A percentile compares a stretch with the other conserved stretches of the same genome.
Evolutionary conservation across 1,140 invertebrate genomes (phyloP).

Genomic region (Catajapyx aquilonaris): DNA sequence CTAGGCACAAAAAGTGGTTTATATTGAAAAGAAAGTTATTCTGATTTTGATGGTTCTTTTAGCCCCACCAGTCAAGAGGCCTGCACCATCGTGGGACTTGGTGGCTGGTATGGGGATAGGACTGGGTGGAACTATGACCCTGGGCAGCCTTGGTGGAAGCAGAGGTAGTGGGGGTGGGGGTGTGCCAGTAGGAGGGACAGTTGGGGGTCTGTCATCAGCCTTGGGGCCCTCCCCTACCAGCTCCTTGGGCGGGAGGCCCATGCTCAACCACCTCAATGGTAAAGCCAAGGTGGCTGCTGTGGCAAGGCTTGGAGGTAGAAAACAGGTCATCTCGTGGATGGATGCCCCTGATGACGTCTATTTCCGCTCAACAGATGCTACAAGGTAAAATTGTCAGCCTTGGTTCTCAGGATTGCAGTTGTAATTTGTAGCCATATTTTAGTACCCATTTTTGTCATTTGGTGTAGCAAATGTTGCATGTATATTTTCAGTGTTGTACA

Average conservation of each 20-base stretch:
- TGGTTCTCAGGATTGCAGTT: too few relatives aligned
- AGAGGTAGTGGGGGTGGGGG: slow-evolving; percentile 29
- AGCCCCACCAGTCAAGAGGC: slow-evolving; percentile 36
- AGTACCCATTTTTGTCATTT: too few relatives aligned
- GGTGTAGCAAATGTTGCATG: too few relatives aligned
- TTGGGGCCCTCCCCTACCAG: too few relatives aligned
- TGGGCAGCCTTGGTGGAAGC: slow-evolving; percentile 36
- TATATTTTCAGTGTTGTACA: too few relatives aligned
- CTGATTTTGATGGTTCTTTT: too few relatives aligned
- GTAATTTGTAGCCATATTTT: too few relatives aligned
- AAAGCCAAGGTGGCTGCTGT: slow-evolving; percentile 42
- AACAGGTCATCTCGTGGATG: slow-evolving; percentile 92
- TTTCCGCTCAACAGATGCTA: slow-evolving; percentile 71
- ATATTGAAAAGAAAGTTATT: too few relatives aligned
- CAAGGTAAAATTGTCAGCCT: too few relatives aligned
- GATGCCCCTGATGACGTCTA: slow-evolving; percentile 94
- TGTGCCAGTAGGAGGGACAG: slow-evolving; percentile 25
- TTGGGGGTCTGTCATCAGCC: too few relatives aligned
- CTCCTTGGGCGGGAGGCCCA: too few relatives aligned
- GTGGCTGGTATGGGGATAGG: slow-evolving; percentile 11
- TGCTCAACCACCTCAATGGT: slow-evolving; percentile 28
- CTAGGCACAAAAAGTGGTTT: too few relatives aligned
- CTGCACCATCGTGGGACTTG: slow-evolving; percentile 42
- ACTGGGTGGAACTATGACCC: slow-evolving; percentile 23
- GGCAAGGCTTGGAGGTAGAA: slow-evolving; percentile 39